Conservation (phyloP, 2,113 vertebrate species). For the Globicephala melas region DNA sequence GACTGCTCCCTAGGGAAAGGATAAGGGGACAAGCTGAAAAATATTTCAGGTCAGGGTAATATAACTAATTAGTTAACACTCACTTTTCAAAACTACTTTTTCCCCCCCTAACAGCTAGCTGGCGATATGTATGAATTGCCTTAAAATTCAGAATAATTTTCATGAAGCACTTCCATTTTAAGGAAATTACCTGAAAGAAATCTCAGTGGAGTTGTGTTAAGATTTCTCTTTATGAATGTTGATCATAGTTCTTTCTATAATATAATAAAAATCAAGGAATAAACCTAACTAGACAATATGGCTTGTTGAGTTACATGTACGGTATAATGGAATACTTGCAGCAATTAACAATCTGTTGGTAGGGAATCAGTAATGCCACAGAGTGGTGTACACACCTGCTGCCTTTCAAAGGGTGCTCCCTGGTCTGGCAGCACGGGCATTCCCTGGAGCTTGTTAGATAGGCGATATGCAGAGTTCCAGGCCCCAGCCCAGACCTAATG, state of each 20-base stretch:
- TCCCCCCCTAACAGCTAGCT: background rate
- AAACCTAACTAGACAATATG: background rate
- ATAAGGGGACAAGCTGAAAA: background rate
- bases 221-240: background rate
- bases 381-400: background rate
- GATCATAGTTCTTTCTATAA: background rate
- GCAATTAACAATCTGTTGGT: background rate
- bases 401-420: background rate
- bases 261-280: background rate
- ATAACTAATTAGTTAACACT: background rate
- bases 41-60: background rate
- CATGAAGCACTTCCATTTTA: background rate
- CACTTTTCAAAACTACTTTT: background rate
- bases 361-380: background rate
- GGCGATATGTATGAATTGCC: background rate
- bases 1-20: background rate
- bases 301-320: background rate
- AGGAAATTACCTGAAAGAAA: slow-evolving; percentile 1
- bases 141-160: slow-evolving; percentile 30
- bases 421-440: background rate
- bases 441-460: background rate
- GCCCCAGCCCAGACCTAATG: background rate
- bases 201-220: background rate
- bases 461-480: background rate
- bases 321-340: background rate